Evolutionary conservation across 2,888 invertebrate species (phyloP).

Genomic region (Aleiodes testaceus): DNA sequence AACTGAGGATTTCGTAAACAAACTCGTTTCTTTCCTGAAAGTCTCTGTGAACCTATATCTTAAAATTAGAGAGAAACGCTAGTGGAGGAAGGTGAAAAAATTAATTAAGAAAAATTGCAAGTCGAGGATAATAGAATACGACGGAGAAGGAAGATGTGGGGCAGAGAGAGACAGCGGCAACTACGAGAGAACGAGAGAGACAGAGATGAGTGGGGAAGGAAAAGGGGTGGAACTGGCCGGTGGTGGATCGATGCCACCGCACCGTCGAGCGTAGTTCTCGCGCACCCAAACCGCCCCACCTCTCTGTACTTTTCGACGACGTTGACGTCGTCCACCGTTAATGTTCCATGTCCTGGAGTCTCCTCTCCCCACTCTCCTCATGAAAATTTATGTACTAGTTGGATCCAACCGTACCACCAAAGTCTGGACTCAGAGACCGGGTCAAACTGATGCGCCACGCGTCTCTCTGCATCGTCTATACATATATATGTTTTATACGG

Average conservation of each 20-base stretch:
- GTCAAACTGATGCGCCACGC: constrained; percentile 43
- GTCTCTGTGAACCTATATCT: background rate
- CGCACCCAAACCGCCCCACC: constrained; percentile 38
- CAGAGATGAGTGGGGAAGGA: constrained; percentile 35
- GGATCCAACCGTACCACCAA: background rate
- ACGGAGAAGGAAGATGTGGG: constrained; percentile 36
- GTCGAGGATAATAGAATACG: constrained; percentile 39
- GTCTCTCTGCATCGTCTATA: constrained; percentile 33
- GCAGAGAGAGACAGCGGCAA: constrained; percentile 32
- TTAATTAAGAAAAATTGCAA: constrained; percentile 48
- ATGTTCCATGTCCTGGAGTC: constrained; percentile 47
- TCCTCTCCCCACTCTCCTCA: constrained; percentile 33
- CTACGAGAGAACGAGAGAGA: constrained; percentile 32
- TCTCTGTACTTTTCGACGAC: constrained; percentile 22
- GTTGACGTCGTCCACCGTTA: constrained; percentile 41
- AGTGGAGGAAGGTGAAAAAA: constrained; percentile 13
- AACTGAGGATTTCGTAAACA: too few relatives aligned
- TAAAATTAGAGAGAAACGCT: background rate
- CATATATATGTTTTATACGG: background rate
- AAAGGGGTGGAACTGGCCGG: constrained; percentile 43
- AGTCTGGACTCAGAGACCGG: constrained; percentile 35
- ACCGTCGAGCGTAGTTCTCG: constrained; percentile 47
- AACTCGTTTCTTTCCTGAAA: constrained; percentile 2
- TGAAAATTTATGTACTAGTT: constrained; percentile 16
- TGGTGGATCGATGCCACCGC: constrained; percentile 66